Base-by-base conservation (phyloP, 2,888 invertebrate genomes). In the Eueremaeus valkanovi region DNA sequence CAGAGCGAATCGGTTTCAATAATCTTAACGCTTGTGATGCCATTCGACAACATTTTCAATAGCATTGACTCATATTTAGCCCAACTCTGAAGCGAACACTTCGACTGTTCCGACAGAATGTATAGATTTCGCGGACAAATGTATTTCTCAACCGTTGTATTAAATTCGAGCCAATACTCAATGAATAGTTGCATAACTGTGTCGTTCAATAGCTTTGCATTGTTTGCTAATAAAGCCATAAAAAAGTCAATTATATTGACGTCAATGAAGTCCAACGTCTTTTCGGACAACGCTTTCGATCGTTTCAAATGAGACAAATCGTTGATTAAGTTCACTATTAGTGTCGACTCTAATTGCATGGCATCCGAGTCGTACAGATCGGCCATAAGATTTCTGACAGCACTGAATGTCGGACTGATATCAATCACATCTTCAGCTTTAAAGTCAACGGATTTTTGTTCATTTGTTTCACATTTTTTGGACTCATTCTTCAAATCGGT, bases 51-150 rank as follows among this genome's bases (percentile, higher is more conserved):
- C 73, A 76, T 42, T 3, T 24, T 31, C 33, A 27, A 40, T 5
- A 76, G 45, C 0, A 76, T 36, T 18, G 36, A 27, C 42, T 76
- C 76, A n/a, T 31, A 76, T 24, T 73, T 73, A 18, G 21, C 9
- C 76, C 76, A 76, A 73, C 72, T 61, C 3, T 21, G 29, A 16
- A 24, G 5, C 21, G 29, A 36, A 61, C 21, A 27, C 27, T 3
- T 58, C 21, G 72, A 42, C 31, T 11, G 27, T 11, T 55, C 18
- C 33, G 33, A 33, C 27, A 75, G 40, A 21, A 72, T 42, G 13
- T 72, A 29, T 1, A 75, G 13, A 36, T 55, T 72, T 58, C 55
- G 70, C 13, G 72, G 36, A 42, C 75, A 75, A 42, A 75, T 55
- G 21, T 70, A 36, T 45, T 55, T 51, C 3, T 40, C 31, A 31